phyloP scores from a whole-genome alignment of 2,113 vertebrate genomes.

The Hydrolagus affinis region DNA sequence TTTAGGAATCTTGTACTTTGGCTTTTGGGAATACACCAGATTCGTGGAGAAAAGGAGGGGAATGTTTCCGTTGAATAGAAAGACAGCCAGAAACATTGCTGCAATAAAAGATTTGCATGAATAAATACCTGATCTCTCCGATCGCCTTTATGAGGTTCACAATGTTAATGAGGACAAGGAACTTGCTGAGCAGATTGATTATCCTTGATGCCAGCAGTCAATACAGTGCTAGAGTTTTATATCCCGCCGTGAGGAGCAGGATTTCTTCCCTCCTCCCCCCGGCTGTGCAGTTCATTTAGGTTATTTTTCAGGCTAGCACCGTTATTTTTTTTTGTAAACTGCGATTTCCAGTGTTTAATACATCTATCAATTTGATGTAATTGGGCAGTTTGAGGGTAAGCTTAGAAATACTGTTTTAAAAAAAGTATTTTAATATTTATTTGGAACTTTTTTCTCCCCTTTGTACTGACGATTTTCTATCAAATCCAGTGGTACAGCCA shows the following conservation, averaged over 20 bases:
- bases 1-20: constrained; percentile 63
- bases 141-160: background rate
- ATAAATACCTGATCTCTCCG: background rate
- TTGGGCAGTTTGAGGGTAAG: background rate
- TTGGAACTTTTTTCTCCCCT: too few relatives aligned
- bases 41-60: constrained; percentile 77
- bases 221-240: too few relatives aligned
- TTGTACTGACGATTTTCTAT: too few relatives aligned
- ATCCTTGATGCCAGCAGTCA: background rate
- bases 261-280: background rate
- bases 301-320: accelerated
- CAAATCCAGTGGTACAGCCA: background rate
- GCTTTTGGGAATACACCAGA: constrained; percentile 69
- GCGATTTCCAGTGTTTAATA: too few relatives aligned
- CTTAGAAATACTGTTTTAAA: too few relatives aligned
- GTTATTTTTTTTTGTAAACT: background rate
- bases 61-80: constrained; percentile 69
- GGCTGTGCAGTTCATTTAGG: accelerated
- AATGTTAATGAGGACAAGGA: background rate
- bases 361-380: background rate
- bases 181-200: background rate
- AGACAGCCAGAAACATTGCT: constrained; percentile 74
- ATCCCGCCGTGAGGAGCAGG: background rate
- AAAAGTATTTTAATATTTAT: too few relatives aligned
- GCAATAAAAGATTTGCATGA: constrained; percentile 20